Evolutionary conservation across 2,888 invertebrate species (phyloP), one percentile per base, ranked within the genome.

Genomic region (Macrosiphum euphorbiae): DNA sequence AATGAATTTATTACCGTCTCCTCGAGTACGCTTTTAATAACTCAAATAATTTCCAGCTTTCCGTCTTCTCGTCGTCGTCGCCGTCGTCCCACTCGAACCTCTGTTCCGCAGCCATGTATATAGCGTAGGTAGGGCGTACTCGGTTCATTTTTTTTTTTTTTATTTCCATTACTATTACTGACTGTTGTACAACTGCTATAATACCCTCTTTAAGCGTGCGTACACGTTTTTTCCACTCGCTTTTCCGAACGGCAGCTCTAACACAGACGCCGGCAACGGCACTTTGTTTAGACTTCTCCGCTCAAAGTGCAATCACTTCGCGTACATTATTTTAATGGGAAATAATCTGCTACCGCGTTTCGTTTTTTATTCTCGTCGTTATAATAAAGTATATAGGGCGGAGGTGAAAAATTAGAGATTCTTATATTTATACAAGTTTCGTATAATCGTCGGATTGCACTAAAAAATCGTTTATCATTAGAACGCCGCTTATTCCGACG

Each of bases 311-410:
- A 94, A 94, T 94, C 89, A 94, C 90, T 94, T 90, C 86, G 61
- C 78, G 89, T 61, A 61, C 93, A 94, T 94, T 90, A 94, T 86
- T 90, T 90, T 94, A 94, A 94, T 94, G 85, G 55, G 47, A 90
- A 90, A 78, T 86, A 89, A 94, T 94, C 85, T 41, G 61, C 88
- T 78, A 52, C 67, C 67, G 41, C 28, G 88, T 87, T 92, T 87
- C 52, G 41, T 44, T 88, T 78, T 91, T 67, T 67, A 44, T 61
- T 35, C 41, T 61, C 13, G 85, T 50, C 24, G 50, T 86, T 47
- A n/a, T 35, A 24, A 52, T 35, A 24, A 28, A 10, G 26, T 3
- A n/a, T n/a, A n/a, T n/a, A 87, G 8, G 87, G 41, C 67, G n/a
- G 87, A 58, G 52, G 47, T 88, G 88, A 92, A 92, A 55, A 88